Conservation (phyloP, 2,113 vertebrate genomes). For the Gasterosteus aculeatus region DNA sequence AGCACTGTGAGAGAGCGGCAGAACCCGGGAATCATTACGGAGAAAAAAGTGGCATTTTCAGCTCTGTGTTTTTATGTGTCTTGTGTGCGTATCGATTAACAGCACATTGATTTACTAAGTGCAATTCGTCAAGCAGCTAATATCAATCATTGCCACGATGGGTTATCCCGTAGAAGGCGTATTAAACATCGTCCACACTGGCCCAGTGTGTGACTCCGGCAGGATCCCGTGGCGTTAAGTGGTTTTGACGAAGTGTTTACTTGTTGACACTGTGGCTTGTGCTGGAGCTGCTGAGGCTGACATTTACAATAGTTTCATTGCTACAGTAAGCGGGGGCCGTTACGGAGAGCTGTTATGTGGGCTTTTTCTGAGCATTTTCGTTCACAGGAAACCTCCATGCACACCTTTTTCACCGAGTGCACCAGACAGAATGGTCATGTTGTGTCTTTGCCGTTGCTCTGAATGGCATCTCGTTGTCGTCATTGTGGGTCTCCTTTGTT, state of each 20-base stretch:
- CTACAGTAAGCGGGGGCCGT: conserved; percentile 26
- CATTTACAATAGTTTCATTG: conserved; percentile 34
- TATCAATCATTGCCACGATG: conserved; percentile 52
- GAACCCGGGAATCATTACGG: conserved; percentile 19
- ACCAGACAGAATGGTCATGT: not conserved
- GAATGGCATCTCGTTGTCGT: not conserved
- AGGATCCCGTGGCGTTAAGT: conserved; percentile 57
- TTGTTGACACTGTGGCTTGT: conserved; percentile 55
- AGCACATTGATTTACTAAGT: conserved; percentile 55
- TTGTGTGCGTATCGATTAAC: conserved; percentile 40
- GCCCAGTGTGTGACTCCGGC: conserved; percentile 51
- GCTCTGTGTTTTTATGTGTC: conserved; percentile 9
- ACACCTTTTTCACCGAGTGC: not conserved
- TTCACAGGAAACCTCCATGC: not conserved
- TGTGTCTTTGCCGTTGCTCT: not conserved
- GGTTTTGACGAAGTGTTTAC: conserved; percentile 63
- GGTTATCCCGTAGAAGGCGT: conserved; percentile 28
- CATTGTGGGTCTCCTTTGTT: not conserved
- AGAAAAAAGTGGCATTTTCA: conserved; percentile 30
- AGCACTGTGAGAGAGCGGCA: conserved; percentile 19
- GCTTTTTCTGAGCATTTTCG: not conserved
- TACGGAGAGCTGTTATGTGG: conserved; percentile 4
- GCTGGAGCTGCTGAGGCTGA: conserved; percentile 30
- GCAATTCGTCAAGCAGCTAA: conserved; percentile 48
- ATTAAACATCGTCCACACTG: conserved; percentile 49